Evolutionary conservation across 2,888 invertebrate genomes (phyloP).

Genomic region (Nycteola revayana): DNA sequence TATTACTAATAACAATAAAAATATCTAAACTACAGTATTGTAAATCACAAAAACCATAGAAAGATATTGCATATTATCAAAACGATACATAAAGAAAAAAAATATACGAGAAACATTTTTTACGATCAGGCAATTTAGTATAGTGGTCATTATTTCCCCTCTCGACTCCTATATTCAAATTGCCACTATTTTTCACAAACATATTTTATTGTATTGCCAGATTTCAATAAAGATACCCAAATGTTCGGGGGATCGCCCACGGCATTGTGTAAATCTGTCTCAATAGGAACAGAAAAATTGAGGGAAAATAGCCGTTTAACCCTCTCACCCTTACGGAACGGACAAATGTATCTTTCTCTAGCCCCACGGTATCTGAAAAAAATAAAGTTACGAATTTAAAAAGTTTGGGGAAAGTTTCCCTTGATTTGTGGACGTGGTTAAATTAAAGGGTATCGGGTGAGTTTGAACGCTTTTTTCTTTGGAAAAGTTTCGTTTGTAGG

Average conservation of each 20-base stretch:
- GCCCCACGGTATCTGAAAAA: constrained; percentile 43
- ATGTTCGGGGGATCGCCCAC: constrained; percentile 46
- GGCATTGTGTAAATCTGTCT: constrained; percentile 65
- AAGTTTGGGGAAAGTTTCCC: constrained; percentile 28
- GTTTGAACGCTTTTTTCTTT: constrained; percentile 15
- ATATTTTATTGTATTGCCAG: constrained; percentile 48
- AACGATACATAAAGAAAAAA: too few species aligned
- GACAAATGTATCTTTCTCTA: constrained; percentile 51
- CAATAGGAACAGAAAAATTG: constrained; percentile 55
- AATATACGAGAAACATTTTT: constrained; percentile 3
- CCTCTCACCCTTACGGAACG: constrained; percentile 46
- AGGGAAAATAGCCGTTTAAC: constrained; percentile 60
- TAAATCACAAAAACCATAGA: too few species aligned
- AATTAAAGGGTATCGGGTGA: constrained; percentile 26
- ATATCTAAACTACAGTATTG: too few species aligned
- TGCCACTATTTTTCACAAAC: constrained; percentile 36
- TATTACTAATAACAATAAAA: too few species aligned
- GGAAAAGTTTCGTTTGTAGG: too few species aligned
- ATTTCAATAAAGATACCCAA: constrained; percentile 58
- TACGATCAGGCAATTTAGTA: constrained; percentile 15
- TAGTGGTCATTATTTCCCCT: constrained; percentile 26
- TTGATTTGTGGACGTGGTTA: constrained; percentile 34
- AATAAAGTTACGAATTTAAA: constrained; percentile 31
- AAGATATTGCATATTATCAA: too few species aligned
- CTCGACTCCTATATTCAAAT: constrained; percentile 33